phyloP scores from a whole-genome alignment of 2,888 invertebrate genomes.

The Caenorhabditis sinica region DNA sequence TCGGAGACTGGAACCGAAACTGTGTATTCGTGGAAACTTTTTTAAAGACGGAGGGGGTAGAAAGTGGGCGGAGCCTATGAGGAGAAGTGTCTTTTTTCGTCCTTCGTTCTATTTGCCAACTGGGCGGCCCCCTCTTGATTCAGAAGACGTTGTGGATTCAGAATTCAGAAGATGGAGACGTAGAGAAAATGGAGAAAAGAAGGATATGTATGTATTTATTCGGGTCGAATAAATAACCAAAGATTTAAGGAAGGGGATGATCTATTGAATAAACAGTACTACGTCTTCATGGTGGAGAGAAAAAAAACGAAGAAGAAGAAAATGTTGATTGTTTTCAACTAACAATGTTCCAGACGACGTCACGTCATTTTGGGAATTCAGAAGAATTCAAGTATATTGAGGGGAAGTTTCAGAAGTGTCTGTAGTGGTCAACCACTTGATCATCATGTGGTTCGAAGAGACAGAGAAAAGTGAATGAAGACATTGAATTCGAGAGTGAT shows the following conservation, averaged over 20 bases:
- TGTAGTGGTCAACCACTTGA: constrained; percentile 8
- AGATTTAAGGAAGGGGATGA: constrained; percentile 12
- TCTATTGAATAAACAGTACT: constrained; percentile 24
- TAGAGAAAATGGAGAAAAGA: neutral
- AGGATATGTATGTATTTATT: neutral
- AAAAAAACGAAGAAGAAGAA: neutral
- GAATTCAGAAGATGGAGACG: constrained; percentile 3
- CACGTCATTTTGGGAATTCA: neutral
- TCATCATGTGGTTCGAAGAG: too few relatives aligned
- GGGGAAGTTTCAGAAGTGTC: neutral
- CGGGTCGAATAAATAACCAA: neutral
- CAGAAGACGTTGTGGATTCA: neutral
- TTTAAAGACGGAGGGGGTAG: too few relatives aligned
- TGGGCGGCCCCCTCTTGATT: constrained; percentile 14
- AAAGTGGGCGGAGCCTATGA: constrained; percentile 16
- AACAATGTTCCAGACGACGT: neutral
- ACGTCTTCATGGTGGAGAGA: neutral
- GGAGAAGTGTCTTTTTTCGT: constrained; percentile 7
- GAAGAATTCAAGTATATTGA: neutral
- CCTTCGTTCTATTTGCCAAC: constrained; percentile 14
- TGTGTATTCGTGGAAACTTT: constrained; percentile 2
- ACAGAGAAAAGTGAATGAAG: neutral
- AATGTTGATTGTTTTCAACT: neutral
- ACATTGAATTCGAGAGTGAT: too few relatives aligned
- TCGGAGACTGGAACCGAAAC: constrained; percentile 19